Evolutionary conservation across 2,113 vertebrate species (phyloP).

Genomic region (Lota lota): DNA sequence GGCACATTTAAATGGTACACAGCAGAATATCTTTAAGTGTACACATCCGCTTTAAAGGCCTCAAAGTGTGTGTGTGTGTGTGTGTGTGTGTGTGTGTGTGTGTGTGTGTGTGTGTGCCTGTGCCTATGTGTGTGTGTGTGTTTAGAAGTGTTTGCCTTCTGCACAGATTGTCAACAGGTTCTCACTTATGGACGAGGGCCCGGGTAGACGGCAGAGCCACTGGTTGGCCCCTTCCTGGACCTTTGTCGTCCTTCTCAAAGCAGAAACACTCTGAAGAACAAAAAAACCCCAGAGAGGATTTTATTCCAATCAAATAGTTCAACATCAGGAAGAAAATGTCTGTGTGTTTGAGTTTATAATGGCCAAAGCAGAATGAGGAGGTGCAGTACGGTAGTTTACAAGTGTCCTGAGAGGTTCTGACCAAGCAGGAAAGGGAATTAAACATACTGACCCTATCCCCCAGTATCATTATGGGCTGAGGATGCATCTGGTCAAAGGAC

Average conservation of each 20-base stretch:
- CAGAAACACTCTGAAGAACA: conserved; percentile 78
- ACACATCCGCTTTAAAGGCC: too few relatives aligned
- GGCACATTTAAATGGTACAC: too few relatives aligned
- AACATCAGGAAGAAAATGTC: conserved; percentile 3
- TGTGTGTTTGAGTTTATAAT: conserved; percentile 15
- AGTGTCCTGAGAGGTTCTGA: conserved; percentile 44
- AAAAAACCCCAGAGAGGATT: conserved; percentile 17
- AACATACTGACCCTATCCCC: conserved; percentile 32
- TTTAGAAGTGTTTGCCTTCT: not conserved
- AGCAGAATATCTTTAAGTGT: too few relatives aligned
- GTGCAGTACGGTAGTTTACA: conserved; percentile 2
- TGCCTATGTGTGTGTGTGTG: too few relatives aligned
- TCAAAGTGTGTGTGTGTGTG: too few relatives aligned
- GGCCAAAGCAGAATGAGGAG: conserved; percentile 14
- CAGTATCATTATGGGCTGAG: conserved; percentile 48
- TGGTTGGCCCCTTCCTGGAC: conserved; percentile 17
- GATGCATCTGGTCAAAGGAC: conserved; percentile 69
- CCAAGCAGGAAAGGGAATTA: not conserved
- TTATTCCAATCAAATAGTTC: not conserved
- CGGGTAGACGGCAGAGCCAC: conserved; percentile 46
- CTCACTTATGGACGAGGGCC: conserved; percentile 62
- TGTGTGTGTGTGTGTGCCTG: too few relatives aligned
- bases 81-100: too few relatives aligned
- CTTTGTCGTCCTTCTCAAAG: conserved; percentile 74
- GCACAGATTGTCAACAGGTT: conserved; percentile 2